phyloP scores from a whole-genome alignment of 1,140 invertebrate species.

The Drosophila busckii region DNA sequence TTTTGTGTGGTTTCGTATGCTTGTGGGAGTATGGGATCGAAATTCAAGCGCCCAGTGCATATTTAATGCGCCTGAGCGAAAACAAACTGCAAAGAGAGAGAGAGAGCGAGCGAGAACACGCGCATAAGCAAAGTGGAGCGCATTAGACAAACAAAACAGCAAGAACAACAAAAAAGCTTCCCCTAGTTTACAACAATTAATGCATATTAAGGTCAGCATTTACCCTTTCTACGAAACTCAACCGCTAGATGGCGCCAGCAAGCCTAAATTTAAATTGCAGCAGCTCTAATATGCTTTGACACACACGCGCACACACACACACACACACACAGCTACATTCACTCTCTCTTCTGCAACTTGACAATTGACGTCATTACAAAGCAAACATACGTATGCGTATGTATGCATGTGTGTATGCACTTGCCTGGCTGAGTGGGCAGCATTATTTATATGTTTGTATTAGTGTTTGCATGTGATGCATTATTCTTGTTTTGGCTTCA shows the following conservation, averaged over 20 bases:
- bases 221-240: slow-evolving; percentile 1
- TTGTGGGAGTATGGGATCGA: slow-evolving; percentile 48
- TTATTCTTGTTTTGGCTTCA: slow-evolving; percentile 66
- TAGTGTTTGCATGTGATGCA: slow-evolving; percentile 70
- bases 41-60: slow-evolving; percentile 42
- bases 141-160: slow-evolving; percentile 26
- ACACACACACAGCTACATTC: slow-evolving; percentile 16
- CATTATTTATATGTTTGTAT: slow-evolving; percentile 50
- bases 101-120: slow-evolving; percentile 8
- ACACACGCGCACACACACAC: neutral
- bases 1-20: slow-evolving; percentile 7
- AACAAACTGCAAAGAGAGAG: slow-evolving; percentile 4
- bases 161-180: slow-evolving; percentile 20
- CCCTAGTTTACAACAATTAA: slow-evolving; percentile 51
- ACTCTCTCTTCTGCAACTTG: slow-evolving; percentile 34
- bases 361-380: slow-evolving; percentile 62
- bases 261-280: slow-evolving; percentile 3
- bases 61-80: slow-evolving; percentile 39
- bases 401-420: slow-evolving; percentile 29
- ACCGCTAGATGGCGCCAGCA: slow-evolving; percentile 48
- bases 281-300: neutral
- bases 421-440: slow-evolving; percentile 36
- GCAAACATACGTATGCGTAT: slow-evolving; percentile 32
- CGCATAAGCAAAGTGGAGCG: slow-evolving; percentile 21
- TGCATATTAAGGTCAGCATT: slow-evolving; percentile 62